Conservation (phyloP, 1,140 invertebrate species). For the Thereuonema tuberculata region DNA sequence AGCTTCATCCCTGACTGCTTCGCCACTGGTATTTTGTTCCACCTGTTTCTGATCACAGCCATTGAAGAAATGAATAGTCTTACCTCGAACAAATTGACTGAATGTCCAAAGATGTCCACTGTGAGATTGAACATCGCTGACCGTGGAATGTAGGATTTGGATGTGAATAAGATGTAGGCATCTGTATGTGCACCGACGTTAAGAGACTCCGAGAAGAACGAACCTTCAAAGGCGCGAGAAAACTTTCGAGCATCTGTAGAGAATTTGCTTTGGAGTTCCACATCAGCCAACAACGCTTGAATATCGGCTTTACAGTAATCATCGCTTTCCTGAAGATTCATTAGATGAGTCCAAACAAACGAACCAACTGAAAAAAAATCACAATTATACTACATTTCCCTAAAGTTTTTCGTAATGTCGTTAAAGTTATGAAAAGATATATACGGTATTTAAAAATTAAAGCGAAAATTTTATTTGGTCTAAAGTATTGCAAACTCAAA, state of each 20-base stretch:
- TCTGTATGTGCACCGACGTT: conserved; percentile 64
- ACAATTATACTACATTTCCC: conserved; percentile 3
- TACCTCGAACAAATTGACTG: conserved; percentile 69
- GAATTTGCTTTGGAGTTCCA: conserved; percentile 54
- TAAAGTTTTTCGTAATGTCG: not conserved
- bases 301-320: conserved; percentile 66
- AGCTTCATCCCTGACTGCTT: too few relatives aligned
- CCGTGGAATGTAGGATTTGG: conserved; percentile 74
- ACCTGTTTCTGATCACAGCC: too few relatives aligned
- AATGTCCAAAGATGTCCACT: conserved; percentile 76
- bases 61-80: too few relatives aligned
- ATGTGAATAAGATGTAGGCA: conserved; percentile 71
- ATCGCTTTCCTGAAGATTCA: conserved; percentile 67
- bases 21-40: too few relatives aligned
- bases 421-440: too few relatives aligned
- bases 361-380: conserved; percentile 59
- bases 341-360: conserved; percentile 84
- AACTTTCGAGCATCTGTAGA: conserved; percentile 71
- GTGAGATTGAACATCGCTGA: conserved; percentile 68
- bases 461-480: too few relatives aligned
- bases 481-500: too few relatives aligned
- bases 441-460: too few relatives aligned
- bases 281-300: conserved; percentile 60
- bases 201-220: conserved; percentile 70
- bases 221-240: conserved; percentile 73